Base-by-base conservation (phyloP, 2,797 vertebrate genomes). In the Psittacula echo region DNA sequence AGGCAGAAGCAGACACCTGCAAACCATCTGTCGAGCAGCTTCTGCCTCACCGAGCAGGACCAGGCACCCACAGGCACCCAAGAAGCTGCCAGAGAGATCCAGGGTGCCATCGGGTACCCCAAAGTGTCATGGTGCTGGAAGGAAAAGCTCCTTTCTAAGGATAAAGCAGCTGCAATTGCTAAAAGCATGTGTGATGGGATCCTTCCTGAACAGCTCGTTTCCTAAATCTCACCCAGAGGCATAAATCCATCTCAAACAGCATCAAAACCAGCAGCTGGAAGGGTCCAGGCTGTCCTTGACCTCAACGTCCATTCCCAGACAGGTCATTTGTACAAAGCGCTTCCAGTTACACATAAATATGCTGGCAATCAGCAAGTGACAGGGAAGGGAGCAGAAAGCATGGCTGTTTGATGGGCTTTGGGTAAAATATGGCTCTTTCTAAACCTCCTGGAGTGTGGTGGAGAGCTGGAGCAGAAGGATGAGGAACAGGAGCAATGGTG, bases 271-370 rank as follows among this genome's bases (percentile, higher is more conserved):
- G 56, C 29, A 87, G 83, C 58, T 45, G 1, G 1, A 3, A 61
- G 39, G 61, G 32, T 7, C 1, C 1, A 1, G 34, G 58, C 41
- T 75, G 42, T 48, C 66, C 83, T 60, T 10, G 39, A 47, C 53
- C 48, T 22, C 53, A 9, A 47, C 37, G 56, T 51, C 65, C 29
- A 7, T 60, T 34, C 62, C 64, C 30, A 48, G 62, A 72, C 66
- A 53, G 42, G 11, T 50, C 29, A 3, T 6, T n/a, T 73, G 70
- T 32, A 30, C 34, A 14, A 53, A 66, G 51, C 5, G 2, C 88
- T 93, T 44, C 92, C 89, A 73, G 51, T 6, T 41, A 77, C 94
- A 62, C 81, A 93, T 93, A 93, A 97, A 97, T 90, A 96, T 60
- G 86, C 89, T 2, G 2, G 85, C 95, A 93, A 94, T n/a, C 86